phyloP scores from a whole-genome alignment of 2,797 vertebrate species.

The Ptychadena robeensis region DNA sequence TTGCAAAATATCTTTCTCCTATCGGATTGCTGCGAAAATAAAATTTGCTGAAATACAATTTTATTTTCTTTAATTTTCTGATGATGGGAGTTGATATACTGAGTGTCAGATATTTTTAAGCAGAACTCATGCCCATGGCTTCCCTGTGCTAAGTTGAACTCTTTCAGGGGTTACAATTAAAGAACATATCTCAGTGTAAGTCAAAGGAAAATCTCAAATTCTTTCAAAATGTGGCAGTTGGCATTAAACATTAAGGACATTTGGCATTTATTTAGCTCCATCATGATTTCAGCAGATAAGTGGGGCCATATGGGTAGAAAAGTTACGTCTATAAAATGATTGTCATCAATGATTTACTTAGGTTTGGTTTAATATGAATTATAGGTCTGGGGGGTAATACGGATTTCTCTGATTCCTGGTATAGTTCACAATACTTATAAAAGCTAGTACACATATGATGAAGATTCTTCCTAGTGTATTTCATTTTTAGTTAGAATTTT shows the following conservation, averaged over 20 bases:
- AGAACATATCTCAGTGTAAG: neutral
- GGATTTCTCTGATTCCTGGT: too few relatives aligned
- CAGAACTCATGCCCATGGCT: neutral
- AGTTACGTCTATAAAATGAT: neutral
- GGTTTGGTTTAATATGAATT: too few relatives aligned
- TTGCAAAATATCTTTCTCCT: too few relatives aligned
- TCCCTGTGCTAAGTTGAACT: neutral
- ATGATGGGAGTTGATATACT: neutral
- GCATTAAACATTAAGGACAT: neutral
- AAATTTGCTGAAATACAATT: too few relatives aligned
- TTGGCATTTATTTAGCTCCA: neutral
- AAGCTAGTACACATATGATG: too few relatives aligned
- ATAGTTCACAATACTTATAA: too few relatives aligned
- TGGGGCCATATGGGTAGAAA: neutral
- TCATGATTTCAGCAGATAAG: neutral
- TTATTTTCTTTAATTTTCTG: too few relatives aligned
- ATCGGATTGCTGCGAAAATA: too few relatives aligned
- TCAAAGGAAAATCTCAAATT: neutral
- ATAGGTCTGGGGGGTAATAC: too few relatives aligned
- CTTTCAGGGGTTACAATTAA: neutral
- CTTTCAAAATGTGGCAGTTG: neutral
- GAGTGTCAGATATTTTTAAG: neutral
- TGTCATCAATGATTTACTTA: neutral
- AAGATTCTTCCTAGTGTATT: too few relatives aligned
- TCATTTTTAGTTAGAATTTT: too few relatives aligned